These are phyloP conservation scores for Pomatostomus ruficeps DNA, from an alignment of 2,113 vertebrate genomes.

Conservation along the genomic window DNA sequence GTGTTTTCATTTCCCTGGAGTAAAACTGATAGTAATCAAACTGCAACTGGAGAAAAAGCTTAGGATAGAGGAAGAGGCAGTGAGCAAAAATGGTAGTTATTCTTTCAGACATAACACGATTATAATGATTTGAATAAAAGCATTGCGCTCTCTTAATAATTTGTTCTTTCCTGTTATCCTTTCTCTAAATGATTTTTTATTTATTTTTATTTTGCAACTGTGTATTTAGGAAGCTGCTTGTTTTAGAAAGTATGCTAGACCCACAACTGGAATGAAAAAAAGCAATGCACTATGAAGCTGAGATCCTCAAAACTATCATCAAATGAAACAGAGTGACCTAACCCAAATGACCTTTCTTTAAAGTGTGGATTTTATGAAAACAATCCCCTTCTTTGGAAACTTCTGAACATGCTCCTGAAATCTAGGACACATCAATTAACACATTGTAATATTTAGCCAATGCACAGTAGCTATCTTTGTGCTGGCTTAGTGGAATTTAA, in stretches of 20 bases:
- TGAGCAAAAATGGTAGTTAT: not conserved
- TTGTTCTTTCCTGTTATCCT: fast-evolving
- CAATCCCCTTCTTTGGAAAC: not conserved
- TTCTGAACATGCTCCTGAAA: not conserved
- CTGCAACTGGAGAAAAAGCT: not conserved
- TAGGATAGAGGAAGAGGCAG: not conserved
- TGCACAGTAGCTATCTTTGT: not conserved
- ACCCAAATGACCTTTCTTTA: not conserved
- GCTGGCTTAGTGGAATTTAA: conserved; percentile 16
- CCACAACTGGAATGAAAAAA: not conserved
- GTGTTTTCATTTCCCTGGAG: not conserved
- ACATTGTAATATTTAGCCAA: not conserved
- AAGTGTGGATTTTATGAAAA: not conserved
- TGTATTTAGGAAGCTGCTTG: not conserved
- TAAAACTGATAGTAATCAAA: not conserved
- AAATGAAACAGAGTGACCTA: not conserved
- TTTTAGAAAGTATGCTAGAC: not conserved
- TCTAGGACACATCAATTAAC: not conserved
- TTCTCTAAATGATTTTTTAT: not conserved
- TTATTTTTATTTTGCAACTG: not conserved
- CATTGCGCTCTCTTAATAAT: not conserved
- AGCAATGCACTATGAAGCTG: not conserved
- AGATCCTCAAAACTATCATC: not conserved
- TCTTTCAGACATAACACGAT: not conserved
- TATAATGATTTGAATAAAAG: not conserved